Evolutionary conservation across 2,113 vertebrate species (phyloP).

Genomic region (Myxocyprinus asiaticus): DNA sequence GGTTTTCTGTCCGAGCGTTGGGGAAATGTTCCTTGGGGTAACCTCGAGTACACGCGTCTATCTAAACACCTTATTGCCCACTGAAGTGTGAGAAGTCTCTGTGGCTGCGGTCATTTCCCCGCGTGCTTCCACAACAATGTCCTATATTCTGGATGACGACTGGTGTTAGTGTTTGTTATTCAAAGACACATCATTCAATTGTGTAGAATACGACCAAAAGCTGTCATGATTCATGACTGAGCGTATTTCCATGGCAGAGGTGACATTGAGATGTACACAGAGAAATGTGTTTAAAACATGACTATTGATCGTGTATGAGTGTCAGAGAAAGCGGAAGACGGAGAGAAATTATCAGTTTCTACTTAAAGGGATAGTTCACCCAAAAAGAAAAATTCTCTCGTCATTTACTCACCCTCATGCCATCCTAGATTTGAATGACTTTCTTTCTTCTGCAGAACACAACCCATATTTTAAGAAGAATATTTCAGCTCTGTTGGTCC

Average conservation of each 20-base stretch:
- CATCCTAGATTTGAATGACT: too few relatives aligned
- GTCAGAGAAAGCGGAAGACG: too few relatives aligned
- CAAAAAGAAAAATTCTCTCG: too few relatives aligned
- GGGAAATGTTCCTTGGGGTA: slow-evolving; percentile 67
- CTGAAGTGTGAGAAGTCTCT: slow-evolving; percentile 30
- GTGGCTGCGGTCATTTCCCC: slow-evolving; percentile 25
- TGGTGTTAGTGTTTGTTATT: slow-evolving; percentile 55
- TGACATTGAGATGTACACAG: slow-evolving; percentile 20
- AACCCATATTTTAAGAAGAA: too few relatives aligned
- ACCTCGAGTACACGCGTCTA: slow-evolving; percentile 50
- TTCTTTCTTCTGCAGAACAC: too few relatives aligned
- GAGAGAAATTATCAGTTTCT: too few relatives aligned
- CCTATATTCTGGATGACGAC: slow-evolving; percentile 47
- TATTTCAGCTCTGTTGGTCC: too few relatives aligned
- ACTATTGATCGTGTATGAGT: slow-evolving; percentile 1
- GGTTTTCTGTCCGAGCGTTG: slow-evolving; percentile 34
- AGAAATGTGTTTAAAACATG: slow-evolving; percentile 20
- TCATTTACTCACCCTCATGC: too few relatives aligned
- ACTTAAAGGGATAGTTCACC: too few relatives aligned
- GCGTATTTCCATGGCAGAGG: slow-evolving; percentile 6
- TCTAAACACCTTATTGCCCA: slow-evolving; percentile 32
- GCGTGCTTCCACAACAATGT: slow-evolving; percentile 22
- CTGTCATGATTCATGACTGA: slow-evolving; percentile 19
- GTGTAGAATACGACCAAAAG: slow-evolving; percentile 13
- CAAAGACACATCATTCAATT: slow-evolving; percentile 41